These are phyloP conservation scores for Heliconius cydno DNA, from an alignment of 2,888 invertebrate species.

Conservation along the genomic window DNA sequence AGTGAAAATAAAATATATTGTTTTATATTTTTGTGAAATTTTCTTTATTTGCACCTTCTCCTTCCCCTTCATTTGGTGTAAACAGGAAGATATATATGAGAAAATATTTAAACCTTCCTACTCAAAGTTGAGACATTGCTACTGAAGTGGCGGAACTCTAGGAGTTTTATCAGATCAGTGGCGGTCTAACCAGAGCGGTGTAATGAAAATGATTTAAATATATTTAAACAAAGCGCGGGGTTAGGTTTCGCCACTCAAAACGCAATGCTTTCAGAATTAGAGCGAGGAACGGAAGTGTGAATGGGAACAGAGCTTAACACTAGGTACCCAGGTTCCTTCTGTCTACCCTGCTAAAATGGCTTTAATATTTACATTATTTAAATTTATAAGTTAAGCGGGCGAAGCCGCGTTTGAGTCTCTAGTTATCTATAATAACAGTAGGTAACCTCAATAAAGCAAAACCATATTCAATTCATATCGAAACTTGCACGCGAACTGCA, in stretches of 20 bases:
- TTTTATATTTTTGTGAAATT: not conserved
- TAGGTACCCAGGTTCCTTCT: not conserved
- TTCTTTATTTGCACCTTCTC: not conserved
- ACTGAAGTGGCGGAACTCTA: too few relatives aligned
- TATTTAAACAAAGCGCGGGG: too few relatives aligned
- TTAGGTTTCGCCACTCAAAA: too few relatives aligned
- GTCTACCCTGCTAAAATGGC: not conserved
- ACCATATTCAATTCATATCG: slow-evolving; percentile 4
- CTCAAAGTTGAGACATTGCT: too few relatives aligned
- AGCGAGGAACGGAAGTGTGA: too few relatives aligned
- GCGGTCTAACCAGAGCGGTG: too few relatives aligned
- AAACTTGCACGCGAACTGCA: slow-evolving; percentile 5
- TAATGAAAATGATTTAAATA: too few relatives aligned
- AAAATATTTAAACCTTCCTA: not conserved
- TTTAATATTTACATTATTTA: too few relatives aligned
- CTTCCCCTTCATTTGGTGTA: not conserved
- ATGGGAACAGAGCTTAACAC: not conserved
- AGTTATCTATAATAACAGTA: slow-evolving; percentile 1
- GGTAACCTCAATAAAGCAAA: slow-evolving; percentile 1
- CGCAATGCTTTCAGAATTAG: too few relatives aligned
- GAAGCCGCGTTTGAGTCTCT: too few relatives aligned
- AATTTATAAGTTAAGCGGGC: too few relatives aligned
- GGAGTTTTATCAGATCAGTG: too few relatives aligned
- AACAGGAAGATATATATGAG: not conserved
- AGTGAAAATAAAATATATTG: slow-evolving; percentile 1